These are phyloP conservation scores for Plodia interpunctella DNA, from an alignment of 1,140 invertebrate species.

Conservation along the genomic window DNA sequence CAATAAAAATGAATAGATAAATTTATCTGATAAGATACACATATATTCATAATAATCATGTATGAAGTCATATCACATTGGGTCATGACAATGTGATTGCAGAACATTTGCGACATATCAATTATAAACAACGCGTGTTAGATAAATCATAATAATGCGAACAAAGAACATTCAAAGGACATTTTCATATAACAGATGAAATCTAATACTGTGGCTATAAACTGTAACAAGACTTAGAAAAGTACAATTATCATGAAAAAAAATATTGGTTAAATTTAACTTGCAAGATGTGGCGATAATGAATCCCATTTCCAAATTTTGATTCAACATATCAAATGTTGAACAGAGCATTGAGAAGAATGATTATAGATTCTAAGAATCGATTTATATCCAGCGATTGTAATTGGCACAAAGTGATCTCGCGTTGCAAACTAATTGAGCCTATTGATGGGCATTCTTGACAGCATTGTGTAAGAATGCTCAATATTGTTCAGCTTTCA, in stretches of 20 bases:
- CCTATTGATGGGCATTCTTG: conserved; percentile 13
- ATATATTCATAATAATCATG: neutral
- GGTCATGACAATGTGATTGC: neutral
- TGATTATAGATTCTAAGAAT: conserved; percentile 14
- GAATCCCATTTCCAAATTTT: neutral
- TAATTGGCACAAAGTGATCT: conserved; percentile 18
- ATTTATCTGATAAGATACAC: neutral
- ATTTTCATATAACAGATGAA: neutral
- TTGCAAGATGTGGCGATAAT: no score
- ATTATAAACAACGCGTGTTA: neutral
- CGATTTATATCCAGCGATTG: conserved; percentile 11
- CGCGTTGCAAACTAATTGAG: conserved; percentile 14
- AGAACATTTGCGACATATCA: conserved; percentile 5
- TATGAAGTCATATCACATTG: neutral
- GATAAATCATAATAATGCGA: neutral
- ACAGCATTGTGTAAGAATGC: conserved; percentile 13
- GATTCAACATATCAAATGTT: neutral
- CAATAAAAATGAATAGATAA: neutral
- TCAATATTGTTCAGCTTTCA: conserved; percentile 3
- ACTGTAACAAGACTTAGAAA: no score
- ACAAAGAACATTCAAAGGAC: conserved; percentile 5
- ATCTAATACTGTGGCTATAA: neutral
- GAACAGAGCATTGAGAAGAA: neutral
- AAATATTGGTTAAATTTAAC: no score
- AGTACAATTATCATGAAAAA: no score